Evolutionary conservation across 2,113 vertebrate genomes (phyloP).

Genomic region (Daubentonia madagascariensis): DNA sequence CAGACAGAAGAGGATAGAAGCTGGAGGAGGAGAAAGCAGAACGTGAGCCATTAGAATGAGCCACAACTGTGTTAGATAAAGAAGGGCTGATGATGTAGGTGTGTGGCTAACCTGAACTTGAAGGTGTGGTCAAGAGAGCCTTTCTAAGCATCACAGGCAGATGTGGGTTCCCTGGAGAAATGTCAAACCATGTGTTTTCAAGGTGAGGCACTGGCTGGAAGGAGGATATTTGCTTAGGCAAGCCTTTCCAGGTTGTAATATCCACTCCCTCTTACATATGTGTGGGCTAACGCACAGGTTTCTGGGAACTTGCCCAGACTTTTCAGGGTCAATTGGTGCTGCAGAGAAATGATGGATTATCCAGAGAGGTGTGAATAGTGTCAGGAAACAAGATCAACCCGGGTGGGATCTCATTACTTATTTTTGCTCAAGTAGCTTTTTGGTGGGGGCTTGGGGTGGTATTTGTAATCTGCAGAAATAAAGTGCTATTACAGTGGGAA

Average conservation of each 20-base stretch:
- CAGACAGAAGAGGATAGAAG: neutral
- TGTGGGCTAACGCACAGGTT: conserved; percentile 22
- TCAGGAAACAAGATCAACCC: conserved; percentile 53
- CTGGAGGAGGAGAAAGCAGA: neutral
- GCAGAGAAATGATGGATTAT: conserved; percentile 64
- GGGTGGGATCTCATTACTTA: conserved; percentile 47
- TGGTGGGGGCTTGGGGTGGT: neutral
- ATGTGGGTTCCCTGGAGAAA: neutral
- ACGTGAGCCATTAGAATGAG: neutral
- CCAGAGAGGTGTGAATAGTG: conserved; percentile 50
- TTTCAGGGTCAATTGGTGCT: conserved; percentile 60
- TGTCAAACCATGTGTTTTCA: neutral
- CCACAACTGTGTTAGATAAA: neutral
- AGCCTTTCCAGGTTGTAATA: conserved; percentile 8
- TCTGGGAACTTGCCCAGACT: conserved; percentile 64
- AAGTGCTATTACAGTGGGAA: neutral
- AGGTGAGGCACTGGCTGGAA: neutral
- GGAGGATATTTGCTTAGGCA: neutral
- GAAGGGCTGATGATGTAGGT: neutral
- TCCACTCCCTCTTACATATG: neutral
- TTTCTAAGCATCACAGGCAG: neutral
- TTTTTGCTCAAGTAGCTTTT: conserved; percentile 41
- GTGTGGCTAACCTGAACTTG: neutral
- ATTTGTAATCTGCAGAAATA: neutral
- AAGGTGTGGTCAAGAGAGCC: neutral